phyloP scores from a whole-genome alignment of 1,140 invertebrate genomes.

The Ptiloglossa arizonensis region DNA sequence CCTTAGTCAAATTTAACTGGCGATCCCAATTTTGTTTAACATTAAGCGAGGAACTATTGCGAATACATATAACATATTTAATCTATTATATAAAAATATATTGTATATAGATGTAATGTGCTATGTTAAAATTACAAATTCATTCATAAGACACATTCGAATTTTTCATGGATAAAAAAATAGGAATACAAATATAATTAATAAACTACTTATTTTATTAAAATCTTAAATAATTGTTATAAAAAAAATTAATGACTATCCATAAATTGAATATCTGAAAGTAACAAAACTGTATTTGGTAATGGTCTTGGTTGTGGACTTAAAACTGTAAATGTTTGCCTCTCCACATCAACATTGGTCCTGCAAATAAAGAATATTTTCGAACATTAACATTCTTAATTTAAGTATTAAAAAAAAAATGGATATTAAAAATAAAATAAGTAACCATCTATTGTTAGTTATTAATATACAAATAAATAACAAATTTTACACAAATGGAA shows the following conservation, averaged over 20 bases:
- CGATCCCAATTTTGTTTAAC: too few relatives aligned
- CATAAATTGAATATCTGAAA: constrained; percentile 95
- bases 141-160: background rate
- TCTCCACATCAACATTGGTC: constrained; percentile 93
- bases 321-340: constrained; percentile 92
- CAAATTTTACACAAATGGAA: too few relatives aligned
- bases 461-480: too few relatives aligned
- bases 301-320: constrained; percentile 96
- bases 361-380: constrained; percentile 83
- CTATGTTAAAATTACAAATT: background rate
- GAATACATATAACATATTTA: too few relatives aligned
- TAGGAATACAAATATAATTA: background rate
- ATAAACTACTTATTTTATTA: background rate
- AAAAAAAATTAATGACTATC: constrained; percentile 86
- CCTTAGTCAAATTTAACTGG: too few relatives aligned
- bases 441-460: too few relatives aligned
- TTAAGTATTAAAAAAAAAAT: too few relatives aligned
- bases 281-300: constrained; percentile 90
- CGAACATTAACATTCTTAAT: too few relatives aligned
- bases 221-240: background rate
- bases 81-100: too few relatives aligned
- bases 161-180: background rate
- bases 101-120: too few relatives aligned
- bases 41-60: too few relatives aligned
- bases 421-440: too few relatives aligned